Base-by-base conservation (phyloP, 64 coral and sea anemone species). In the Montipora foliosa region DNA sequence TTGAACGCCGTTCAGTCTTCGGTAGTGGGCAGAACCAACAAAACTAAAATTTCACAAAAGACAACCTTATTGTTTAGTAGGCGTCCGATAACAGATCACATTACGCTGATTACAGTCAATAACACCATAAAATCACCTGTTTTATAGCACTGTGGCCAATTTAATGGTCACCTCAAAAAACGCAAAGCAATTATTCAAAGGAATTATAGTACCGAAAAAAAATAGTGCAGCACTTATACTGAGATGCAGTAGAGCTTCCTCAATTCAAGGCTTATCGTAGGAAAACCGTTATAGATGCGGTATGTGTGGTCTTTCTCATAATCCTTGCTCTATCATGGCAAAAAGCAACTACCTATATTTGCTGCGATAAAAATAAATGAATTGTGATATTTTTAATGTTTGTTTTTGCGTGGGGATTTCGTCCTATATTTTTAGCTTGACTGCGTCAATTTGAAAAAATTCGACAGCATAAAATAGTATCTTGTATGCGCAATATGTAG, bases 41-140 rank as follows among this genome's bases (percentile, higher is more conserved):
- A 70, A 47, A 37, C 12, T 20, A 15, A 37, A 84, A 55, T 44
- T 61, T 82, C 79, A 67, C 11, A 86, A 86, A 44, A 49, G 82
- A 72, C 82, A 86, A 86, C 64, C 14, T 68, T 86, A 86, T 86
- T 86, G 44, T 86, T 86, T 47, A 71, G 62, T 20, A 71, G 82
- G 12, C 76, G 76, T 78, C 76, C 15, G 76, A 78, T 78, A 78
- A 78, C 47, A 78, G 16, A 48, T 48, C 47, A 37, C 44, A 78
- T 49, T 48, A 49, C 9, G 19, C 44, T 86, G 66, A 86, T 86
- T 71, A 86, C 66, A 71, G 8, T 48, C 20, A 15, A 6, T 24
- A 70, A 86, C 24, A 17, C 7, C 21, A 14, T 50, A 64, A 21
- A 51, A 49, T 21, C 82, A 86, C 62, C 82, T 86, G 82, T 86